Evolutionary conservation across 2,113 vertebrate genomes (phyloP).

Genomic region (Cololabis saira): DNA sequence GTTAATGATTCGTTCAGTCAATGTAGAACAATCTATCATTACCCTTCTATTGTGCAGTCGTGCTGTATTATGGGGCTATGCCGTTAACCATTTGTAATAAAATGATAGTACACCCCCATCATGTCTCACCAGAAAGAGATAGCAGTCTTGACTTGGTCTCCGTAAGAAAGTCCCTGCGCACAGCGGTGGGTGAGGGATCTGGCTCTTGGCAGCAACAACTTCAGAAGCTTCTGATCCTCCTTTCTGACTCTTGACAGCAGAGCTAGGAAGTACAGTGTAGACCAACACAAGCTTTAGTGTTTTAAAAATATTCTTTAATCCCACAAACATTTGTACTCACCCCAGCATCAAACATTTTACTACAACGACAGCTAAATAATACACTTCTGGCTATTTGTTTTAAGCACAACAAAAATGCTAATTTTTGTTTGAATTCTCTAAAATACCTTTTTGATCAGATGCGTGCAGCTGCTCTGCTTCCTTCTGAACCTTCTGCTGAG

Average conservation of each 20-base stretch:
- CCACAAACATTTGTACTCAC: not conserved
- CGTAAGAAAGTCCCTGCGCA: slow-evolving; percentile 66
- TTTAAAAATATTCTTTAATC: not conserved
- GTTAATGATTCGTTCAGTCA: too few species aligned
- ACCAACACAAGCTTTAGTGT: not conserved
- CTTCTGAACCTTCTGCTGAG: slow-evolving; percentile 59
- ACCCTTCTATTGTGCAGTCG: too few species aligned
- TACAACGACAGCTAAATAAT: too few species aligned
- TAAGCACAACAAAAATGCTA: not conserved
- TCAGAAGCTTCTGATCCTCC: slow-evolving; percentile 75
- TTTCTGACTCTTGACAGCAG: slow-evolving; percentile 69
- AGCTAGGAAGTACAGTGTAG: slow-evolving; percentile 54
- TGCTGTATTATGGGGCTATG: not conserved
- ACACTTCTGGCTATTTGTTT: not conserved
- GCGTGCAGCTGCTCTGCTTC: slow-evolving; percentile 55
- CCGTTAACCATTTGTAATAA: not conserved
- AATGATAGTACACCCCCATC: not conserved
- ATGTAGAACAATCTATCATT: too few species aligned
- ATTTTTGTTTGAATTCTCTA: not conserved
- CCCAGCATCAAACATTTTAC: not conserved
- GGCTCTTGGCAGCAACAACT: slow-evolving; percentile 73
- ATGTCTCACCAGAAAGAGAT: slow-evolving; percentile 82
- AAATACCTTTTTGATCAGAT: slow-evolving; percentile 77
- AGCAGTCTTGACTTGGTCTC: slow-evolving; percentile 69
- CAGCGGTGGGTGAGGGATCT: slow-evolving; percentile 66